Percentiles rank a stretch among this genome's conserved stretches.
Evolutionary conservation across 2,113 vertebrate species (phyloP).

Genomic region (Oryzias celebensis): DNA sequence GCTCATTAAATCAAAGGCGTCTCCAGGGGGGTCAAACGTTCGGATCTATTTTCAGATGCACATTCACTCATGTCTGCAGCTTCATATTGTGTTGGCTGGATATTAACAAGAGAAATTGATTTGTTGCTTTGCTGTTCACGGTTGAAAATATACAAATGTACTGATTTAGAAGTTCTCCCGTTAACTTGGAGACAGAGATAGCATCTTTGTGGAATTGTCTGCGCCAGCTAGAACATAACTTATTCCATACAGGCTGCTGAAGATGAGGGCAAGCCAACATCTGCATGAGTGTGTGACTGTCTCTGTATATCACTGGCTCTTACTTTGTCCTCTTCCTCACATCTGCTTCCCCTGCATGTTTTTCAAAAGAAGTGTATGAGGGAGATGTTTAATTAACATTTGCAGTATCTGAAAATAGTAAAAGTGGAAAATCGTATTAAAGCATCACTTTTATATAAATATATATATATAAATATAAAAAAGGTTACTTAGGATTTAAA

Average conservation of each 20-base stretch:
- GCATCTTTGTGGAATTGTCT: constrained; percentile 75
- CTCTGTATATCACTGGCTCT: constrained; percentile 21
- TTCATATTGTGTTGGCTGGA: constrained; percentile 58
- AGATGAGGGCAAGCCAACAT: constrained; percentile 58
- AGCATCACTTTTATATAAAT: no score
- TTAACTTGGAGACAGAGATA: constrained; percentile 63
- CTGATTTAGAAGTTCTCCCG: constrained; percentile 56
- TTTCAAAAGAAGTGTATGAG: constrained; percentile 7
- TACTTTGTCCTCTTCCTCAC: constrained; percentile 41
- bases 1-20: constrained; percentile 40
- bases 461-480: no score
- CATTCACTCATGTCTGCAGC: constrained; percentile 36
- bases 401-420: no score
- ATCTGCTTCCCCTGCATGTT: constrained; percentile 19
- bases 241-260: constrained; percentile 55
- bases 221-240: constrained; percentile 70
- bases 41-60: constrained; percentile 53
- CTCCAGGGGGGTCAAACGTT: constrained; percentile 39
- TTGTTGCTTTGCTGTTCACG: constrained; percentile 69
- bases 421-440: no score
- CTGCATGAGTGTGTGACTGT: constrained; percentile 38
- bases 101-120: constrained; percentile 69
- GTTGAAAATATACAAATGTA: constrained; percentile 59
- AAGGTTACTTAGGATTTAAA: no score
- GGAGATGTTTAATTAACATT: no score